Conservation (phyloP, 2,797 vertebrate genomes). For the Parambassis ranga region DNA sequence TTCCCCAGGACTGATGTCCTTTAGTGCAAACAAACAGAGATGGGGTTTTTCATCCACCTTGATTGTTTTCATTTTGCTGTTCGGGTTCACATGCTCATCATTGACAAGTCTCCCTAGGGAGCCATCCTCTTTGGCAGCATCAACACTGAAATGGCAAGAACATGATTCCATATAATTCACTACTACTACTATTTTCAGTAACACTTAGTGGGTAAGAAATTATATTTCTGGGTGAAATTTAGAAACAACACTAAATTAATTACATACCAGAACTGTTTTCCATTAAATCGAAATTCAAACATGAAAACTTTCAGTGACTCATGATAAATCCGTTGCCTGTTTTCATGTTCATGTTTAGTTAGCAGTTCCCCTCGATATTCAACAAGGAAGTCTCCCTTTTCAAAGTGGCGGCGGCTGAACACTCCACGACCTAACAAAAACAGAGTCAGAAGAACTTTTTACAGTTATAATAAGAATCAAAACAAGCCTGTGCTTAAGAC, state of each 20-base stretch:
- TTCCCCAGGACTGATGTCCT: slow-evolving; percentile 14
- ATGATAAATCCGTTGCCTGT: neutral
- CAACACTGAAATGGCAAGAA: slow-evolving; percentile 1
- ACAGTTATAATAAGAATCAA: neutral
- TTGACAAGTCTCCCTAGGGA: slow-evolving; percentile 18
- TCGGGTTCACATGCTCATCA: slow-evolving; percentile 14
- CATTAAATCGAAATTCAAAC: neutral
- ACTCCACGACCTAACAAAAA: neutral
- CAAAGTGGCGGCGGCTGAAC: neutral
- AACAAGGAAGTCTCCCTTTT: neutral
- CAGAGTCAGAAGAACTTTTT: neutral
- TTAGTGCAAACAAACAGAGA: slow-evolving; percentile 15
- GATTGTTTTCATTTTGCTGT: slow-evolving; percentile 8
- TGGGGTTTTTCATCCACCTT: slow-evolving; percentile 4
- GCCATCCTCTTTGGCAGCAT: slow-evolving; percentile 23
- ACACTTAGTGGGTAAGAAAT: neutral
- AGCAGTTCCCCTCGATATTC: neutral
- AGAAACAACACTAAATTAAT: neutral
- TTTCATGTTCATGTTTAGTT: neutral
- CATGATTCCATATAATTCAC: neutral
- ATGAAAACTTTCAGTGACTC: neutral
- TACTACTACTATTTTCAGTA: neutral
- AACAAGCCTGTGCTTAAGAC: neutral
- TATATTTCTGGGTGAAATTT: neutral
- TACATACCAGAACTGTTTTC: neutral